Evolutionary conservation across 53 echinoderm and acorn worm species (phyloP).

Genomic region (Luidia sarsii): DNA sequence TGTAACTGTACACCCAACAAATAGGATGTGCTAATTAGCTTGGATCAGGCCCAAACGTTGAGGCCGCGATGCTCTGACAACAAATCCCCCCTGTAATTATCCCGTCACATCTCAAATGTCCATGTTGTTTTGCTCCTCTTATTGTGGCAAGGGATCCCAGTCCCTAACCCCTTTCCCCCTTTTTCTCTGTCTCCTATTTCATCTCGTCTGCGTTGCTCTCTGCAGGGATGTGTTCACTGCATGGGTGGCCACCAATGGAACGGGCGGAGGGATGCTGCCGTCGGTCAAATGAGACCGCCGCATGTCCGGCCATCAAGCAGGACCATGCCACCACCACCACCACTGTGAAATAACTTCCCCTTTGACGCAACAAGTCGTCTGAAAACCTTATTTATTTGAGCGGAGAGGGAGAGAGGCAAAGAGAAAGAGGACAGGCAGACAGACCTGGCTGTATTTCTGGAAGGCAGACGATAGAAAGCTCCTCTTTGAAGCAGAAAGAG

Average conservation of each 20-base stretch:
- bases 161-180: no score
- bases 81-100: neutral
- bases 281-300: constrained; percentile 80
- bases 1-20: neutral
- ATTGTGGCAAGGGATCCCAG: no score
- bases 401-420: no score
- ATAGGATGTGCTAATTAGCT: neutral
- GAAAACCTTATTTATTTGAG: no score
- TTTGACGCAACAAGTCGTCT: no score
- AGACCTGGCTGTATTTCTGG: no score
- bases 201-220: neutral
- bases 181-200: neutral
- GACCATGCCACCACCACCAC: no score
- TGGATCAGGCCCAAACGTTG: neutral
- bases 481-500: no score
- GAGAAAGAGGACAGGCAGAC: no score
- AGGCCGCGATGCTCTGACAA: neutral
- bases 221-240: constrained; percentile 98
- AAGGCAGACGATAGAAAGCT: no score
- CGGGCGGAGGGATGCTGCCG: constrained; percentile 75
- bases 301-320: no score
- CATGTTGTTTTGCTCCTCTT: neutral
- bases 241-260: constrained; percentile 87
- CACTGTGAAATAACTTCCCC: constrained; percentile 17
- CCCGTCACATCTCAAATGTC: neutral